These are phyloP conservation scores for Nomada hirtipes DNA, from an alignment of 2,888 invertebrate genomes.

Conservation along the genomic window DNA sequence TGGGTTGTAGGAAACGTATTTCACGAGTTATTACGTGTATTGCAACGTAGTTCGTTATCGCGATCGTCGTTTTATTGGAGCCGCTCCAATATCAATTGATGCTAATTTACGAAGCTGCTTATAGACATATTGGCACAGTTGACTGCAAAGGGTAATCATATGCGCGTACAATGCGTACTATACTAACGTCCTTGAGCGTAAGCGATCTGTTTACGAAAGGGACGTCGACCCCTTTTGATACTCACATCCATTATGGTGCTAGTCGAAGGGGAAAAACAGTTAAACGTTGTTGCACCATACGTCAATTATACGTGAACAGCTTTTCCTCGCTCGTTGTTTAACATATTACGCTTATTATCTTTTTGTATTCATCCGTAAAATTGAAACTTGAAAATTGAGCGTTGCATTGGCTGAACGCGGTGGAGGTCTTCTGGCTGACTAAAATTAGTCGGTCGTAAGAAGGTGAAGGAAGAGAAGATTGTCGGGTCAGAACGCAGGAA, in stretches of 20 bases:
- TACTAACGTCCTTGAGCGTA: conserved; percentile 79
- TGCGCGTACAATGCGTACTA: conserved; percentile 71
- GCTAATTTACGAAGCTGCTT: background rate
- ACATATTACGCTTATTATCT: too few relatives aligned
- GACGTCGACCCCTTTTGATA: conserved; percentile 74
- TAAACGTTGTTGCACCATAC: conserved; percentile 38
- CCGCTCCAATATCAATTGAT: conserved; percentile 15
- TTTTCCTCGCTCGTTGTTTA: background rate
- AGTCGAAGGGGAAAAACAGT: conserved; percentile 48
- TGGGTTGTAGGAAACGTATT: background rate
- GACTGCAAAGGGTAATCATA: conserved; percentile 48
- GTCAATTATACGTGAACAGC: conserved; percentile 33
- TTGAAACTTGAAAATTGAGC: background rate
- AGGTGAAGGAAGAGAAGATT: conserved; percentile 27
- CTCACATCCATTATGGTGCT: conserved; percentile 54
- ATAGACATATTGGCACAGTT: conserved; percentile 1
- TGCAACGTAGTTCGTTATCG: background rate
- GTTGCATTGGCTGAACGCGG: conserved; percentile 1
- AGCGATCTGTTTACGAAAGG: conserved; percentile 81
- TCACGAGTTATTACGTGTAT: background rate
- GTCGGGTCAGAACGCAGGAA: conserved; percentile 30
- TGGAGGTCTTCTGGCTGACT: conserved; percentile 8
- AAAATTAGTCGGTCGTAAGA: conserved; percentile 14
- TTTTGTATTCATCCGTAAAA: background rate
- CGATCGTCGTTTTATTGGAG: background rate